These are phyloP conservation scores for Oreotrochilus melanogaster DNA, from an alignment of 2,113 vertebrate genomes.

Conservation along the genomic window DNA sequence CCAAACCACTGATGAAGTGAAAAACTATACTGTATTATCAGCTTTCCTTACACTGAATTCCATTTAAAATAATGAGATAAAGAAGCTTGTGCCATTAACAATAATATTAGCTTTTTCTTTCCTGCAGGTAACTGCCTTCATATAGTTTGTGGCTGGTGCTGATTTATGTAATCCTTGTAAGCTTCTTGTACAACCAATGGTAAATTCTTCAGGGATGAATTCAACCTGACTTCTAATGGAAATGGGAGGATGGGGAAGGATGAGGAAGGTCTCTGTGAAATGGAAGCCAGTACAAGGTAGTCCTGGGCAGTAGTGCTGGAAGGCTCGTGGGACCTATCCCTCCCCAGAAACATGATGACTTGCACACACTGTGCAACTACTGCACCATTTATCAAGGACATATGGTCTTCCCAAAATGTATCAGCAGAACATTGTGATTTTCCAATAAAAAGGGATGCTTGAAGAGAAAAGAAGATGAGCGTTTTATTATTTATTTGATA, in stretches of 20 bases:
- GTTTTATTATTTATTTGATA: not conserved
- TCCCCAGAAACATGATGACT: not conserved
- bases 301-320: not conserved
- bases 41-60: not conserved
- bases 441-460: not conserved
- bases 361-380: not conserved
- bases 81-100: not conserved
- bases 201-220: not conserved
- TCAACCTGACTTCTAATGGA: not conserved
- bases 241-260: not conserved
- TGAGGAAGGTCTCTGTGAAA: not conserved
- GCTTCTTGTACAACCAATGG: not conserved
- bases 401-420: not conserved
- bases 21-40: not conserved
- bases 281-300: not conserved
- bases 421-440: not conserved
- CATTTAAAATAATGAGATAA: not conserved
- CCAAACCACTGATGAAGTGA: not conserved
- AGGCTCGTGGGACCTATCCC: not conserved
- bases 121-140: not conserved
- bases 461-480: not conserved
- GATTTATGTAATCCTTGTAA: not conserved
- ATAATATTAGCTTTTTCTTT: not conserved
- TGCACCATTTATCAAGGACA: not conserved
- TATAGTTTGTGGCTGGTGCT: not conserved